These are phyloP conservation scores for Malachius bipustulatus DNA, from an alignment of 2,888 invertebrate species.

Conservation along the genomic window DNA sequence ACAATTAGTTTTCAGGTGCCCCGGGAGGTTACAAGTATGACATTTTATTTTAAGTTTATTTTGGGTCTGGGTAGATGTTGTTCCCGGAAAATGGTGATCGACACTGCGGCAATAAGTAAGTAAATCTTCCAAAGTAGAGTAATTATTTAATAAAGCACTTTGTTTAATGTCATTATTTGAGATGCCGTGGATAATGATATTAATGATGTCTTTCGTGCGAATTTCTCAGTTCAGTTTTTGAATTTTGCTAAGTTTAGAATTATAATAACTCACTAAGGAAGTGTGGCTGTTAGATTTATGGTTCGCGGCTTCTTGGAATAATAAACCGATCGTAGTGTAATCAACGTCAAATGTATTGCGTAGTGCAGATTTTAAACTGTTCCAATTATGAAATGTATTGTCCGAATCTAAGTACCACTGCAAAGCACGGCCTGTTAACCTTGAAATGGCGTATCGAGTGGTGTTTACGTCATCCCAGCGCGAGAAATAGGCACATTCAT, in stretches of 20 bases:
- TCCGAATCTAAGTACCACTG: slow-evolving; percentile 2
- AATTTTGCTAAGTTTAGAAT: neutral
- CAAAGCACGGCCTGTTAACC: slow-evolving; percentile 1
- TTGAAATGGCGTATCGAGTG: slow-evolving; percentile 1
- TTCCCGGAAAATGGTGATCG: neutral
- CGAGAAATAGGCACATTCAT: neutral
- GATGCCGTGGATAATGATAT: slow-evolving; percentile 1
- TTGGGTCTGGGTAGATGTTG: neutral
- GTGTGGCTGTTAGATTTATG: neutral
- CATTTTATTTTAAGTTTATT: slow-evolving; percentile 1
- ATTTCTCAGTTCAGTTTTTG: slow-evolving; percentile 1
- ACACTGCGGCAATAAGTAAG: neutral
- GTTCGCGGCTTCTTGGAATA: slow-evolving; percentile 1
- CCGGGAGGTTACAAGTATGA: neutral
- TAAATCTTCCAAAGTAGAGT: slow-evolving; percentile 2
- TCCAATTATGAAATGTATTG: neutral
- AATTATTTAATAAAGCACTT: slow-evolving; percentile 1
- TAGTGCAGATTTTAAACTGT: slow-evolving; percentile 1
- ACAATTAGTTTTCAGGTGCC: neutral
- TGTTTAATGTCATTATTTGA: neutral
- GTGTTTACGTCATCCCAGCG: slow-evolving; percentile 2
- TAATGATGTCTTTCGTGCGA: slow-evolving; percentile 1
- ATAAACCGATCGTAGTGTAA: slow-evolving; percentile 1
- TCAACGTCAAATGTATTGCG: neutral
- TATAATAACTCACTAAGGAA: neutral